A percentile compares a stretch with the other conserved stretches of the same genome.
phyloP scores from a whole-genome alignment of 1,140 invertebrate species.

The Drosophila takahashii region DNA sequence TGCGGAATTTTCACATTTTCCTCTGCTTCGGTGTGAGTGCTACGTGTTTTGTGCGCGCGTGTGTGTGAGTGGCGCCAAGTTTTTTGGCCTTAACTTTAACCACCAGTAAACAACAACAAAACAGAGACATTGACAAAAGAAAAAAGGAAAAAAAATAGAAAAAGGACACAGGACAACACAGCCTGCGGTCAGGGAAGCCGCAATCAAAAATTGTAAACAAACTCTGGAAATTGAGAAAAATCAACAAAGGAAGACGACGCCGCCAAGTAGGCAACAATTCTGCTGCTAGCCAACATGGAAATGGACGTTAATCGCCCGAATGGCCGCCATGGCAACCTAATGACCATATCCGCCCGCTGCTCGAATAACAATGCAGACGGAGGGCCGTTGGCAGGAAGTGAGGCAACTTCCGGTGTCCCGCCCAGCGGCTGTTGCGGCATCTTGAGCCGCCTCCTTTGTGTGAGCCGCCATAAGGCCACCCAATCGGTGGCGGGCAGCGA shows the following conservation, averaged over 20 bases:
- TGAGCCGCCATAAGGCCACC: conserved; percentile 66
- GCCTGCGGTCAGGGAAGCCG: conserved; percentile 25
- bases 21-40: conserved; percentile 13
- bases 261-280: conserved; percentile 68
- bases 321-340: conserved; percentile 71
- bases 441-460: conserved; percentile 72
- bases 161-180: conserved; percentile 15
- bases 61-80: conserved; percentile 64
- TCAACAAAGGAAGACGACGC: conserved; percentile 42
- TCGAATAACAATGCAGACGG: conserved; percentile 58
- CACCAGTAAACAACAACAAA: conserved; percentile 44
- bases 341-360: conserved; percentile 82
- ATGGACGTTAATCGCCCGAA: conserved; percentile 76
- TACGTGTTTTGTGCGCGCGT: conserved; percentile 11
- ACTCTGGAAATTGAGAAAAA: conserved; percentile 26
- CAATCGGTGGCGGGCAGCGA: conserved; percentile 71
- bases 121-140: conserved; percentile 41
- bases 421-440: conserved; percentile 76
- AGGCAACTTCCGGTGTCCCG: conserved; percentile 17
- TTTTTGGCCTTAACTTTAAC: conserved; percentile 61
- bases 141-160: not conserved
- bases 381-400: conserved; percentile 11
- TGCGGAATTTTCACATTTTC: conserved; percentile 15
- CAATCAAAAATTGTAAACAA: conserved; percentile 46
- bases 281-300: conserved; percentile 61